Conservation (phyloP, 2,113 vertebrate species). For the Anthoscopus minutus region DNA sequence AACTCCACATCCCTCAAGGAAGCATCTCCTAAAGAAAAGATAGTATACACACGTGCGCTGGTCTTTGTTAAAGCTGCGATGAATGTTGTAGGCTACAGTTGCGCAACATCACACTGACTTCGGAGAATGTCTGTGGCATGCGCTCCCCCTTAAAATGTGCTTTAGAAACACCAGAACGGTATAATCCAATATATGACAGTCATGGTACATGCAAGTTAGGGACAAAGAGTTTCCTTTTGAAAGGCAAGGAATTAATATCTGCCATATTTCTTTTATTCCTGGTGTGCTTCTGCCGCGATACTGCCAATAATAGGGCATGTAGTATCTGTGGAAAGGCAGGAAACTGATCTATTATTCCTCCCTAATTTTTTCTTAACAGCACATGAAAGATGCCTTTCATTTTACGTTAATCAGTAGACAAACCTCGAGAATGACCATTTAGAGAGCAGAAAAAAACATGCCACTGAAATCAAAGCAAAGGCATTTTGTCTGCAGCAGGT, state of each 20-base stretch:
- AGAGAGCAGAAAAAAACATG: not conserved
- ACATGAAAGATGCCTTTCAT: not conserved
- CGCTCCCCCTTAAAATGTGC: not conserved
- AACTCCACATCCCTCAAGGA: rapidly evolving
- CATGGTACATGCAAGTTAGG: not conserved
- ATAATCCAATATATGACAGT: too few species aligned
- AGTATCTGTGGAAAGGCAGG: not conserved
- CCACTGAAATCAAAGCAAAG: not conserved
- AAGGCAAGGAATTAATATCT: not conserved
- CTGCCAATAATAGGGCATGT: not conserved
- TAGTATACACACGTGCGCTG: rapidly evolving
- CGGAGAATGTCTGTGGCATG: rapidly evolving
- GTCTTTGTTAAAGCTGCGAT: not conserved
- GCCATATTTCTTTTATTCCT: not conserved
- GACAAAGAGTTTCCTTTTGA: not conserved
- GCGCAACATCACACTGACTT: rapidly evolving
- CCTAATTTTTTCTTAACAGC: not conserved
- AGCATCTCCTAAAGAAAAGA: not conserved
- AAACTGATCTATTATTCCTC: not conserved
- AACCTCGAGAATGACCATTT: not conserved
- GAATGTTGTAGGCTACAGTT: not conserved
- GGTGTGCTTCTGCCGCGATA: not conserved
- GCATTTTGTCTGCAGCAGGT: not conserved
- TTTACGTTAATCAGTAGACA: not conserved
- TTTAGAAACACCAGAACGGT: not conserved